Evolutionary conservation across 53 echinoderm and acorn worm species (phyloP), one percentile per base, ranked within the genome.

Genomic region (Luidia sarsii): DNA sequence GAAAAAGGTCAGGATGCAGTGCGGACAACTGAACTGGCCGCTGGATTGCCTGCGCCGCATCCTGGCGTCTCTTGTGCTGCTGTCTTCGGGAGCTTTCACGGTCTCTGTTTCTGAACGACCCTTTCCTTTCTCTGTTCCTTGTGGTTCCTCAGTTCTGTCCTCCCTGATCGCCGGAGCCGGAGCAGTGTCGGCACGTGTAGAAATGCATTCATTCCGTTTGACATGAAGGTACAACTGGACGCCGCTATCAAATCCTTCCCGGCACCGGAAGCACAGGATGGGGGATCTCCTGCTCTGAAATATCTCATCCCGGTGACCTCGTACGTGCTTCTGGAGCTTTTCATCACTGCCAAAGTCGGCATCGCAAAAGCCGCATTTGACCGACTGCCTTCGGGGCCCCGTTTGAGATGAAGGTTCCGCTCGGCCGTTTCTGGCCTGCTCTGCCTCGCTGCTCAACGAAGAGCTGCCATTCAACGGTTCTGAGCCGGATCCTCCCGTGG

Each of bases 251-350:
- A 77, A 77, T 43, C 61, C 59, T 22, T 77, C 77, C 20, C 61
- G 46, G 61, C 77, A 77, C 11, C 59, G 60, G 30, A 29, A 77
- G 62, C 77, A 77, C 37, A 59, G 34, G 9, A 77, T 77, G 60
- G 61, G 61, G 61, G 18, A 77, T 59, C 28, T 77, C 30, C 30
- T 46, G 32, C 77, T n/a, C n/a, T 77, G 60, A 77, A 77, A 77
- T 31, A 77, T 59, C 28, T 77, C 30, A 46, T 46, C 39, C 77
- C 77, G 61, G 60, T 77, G 77, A 3, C 30, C 48, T 39, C 77
- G 59, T 0, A 77, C 59, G 10, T 77, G 77, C 2, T 60, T 77
- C 32, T 29, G 59, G 61, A 77, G 77, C 21, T 30, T 4, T 10
- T 60, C 61, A 2, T 33, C 31, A 60, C 77, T 77, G 33, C 61